Conservation (phyloP, 2,797 vertebrate species). For the Melopsittacus undulatus region DNA sequence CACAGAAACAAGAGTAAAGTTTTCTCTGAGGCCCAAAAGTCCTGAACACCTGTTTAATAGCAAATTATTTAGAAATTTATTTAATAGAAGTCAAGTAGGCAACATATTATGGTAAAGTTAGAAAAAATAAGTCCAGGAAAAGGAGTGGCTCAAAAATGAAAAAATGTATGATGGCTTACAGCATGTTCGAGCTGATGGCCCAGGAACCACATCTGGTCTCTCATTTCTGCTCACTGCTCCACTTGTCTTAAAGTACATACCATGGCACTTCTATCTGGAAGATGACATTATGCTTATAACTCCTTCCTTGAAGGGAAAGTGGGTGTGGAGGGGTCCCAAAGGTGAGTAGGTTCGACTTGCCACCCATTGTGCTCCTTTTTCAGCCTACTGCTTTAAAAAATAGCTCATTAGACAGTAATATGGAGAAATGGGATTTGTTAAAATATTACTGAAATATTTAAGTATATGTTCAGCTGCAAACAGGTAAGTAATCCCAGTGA, state of each 20-base stretch:
- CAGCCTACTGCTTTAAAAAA: neutral
- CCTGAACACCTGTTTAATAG: neutral
- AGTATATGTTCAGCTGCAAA: neutral
- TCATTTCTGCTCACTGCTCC: neutral
- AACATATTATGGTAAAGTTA: neutral
- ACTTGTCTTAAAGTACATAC: neutral
- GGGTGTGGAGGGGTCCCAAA: neutral
- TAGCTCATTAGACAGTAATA: neutral
- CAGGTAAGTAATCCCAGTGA: neutral
- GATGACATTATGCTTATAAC: neutral
- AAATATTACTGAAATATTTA: neutral
- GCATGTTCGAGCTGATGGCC: neutral
- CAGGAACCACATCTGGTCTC: neutral
- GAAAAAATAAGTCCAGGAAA: neutral
- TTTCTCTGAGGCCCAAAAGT: neutral
- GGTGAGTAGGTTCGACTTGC: neutral
- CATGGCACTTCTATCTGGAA: neutral
- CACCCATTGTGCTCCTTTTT: neutral
- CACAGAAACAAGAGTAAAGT: neutral
- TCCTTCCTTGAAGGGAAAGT: neutral
- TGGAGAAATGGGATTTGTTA: neutral
- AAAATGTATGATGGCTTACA: neutral
- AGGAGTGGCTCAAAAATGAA: neutral
- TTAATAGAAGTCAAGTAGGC: neutral
- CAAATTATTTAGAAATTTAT: neutral